Percentiles rank a stretch among this genome's conserved stretches.
Evolutionary conservation across 2,797 vertebrate species (phyloP).

Genomic region (Meriones psammophilus): DNA sequence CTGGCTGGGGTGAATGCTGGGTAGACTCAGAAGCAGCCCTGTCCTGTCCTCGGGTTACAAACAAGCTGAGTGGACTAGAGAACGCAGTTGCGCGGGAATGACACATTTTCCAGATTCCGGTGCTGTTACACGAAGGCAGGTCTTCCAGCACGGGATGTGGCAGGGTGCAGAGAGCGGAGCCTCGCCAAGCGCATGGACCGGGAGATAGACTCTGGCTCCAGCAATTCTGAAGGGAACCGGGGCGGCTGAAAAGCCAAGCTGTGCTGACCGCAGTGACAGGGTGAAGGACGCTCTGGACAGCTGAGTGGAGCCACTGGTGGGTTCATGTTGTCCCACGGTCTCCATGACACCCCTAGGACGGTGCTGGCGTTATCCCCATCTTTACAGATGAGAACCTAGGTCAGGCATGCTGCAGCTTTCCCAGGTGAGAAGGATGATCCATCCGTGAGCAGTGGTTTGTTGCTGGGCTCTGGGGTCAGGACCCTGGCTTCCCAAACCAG

Average conservation of each 20-base stretch:
- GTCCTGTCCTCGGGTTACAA: no score
- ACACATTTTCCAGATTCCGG: background rate
- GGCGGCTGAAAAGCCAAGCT: background rate
- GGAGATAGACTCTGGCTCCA: background rate
- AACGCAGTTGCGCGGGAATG: background rate
- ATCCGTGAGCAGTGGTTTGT: no score
- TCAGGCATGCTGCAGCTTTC: background rate
- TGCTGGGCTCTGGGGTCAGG: background rate
- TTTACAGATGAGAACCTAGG: constrained; percentile 13
- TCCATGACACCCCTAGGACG: background rate
- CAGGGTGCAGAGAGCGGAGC: background rate
- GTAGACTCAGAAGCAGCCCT: background rate
- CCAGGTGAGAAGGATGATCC: background rate
- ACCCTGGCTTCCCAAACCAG: background rate
- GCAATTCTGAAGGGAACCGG: accelerated
- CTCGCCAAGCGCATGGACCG: background rate
- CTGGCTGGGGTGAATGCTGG: background rate
- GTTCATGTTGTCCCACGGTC: background rate
- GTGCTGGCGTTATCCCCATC: no score
- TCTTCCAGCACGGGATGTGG: background rate
- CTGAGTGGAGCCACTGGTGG: background rate
- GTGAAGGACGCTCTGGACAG: no score
- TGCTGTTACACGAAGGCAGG: background rate
- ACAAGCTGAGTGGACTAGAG: no score
- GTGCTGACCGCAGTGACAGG: no score